Evolutionary conservation across 2,888 invertebrate genomes (phyloP).

Genomic region (Pristionchus japonicus): DNA sequence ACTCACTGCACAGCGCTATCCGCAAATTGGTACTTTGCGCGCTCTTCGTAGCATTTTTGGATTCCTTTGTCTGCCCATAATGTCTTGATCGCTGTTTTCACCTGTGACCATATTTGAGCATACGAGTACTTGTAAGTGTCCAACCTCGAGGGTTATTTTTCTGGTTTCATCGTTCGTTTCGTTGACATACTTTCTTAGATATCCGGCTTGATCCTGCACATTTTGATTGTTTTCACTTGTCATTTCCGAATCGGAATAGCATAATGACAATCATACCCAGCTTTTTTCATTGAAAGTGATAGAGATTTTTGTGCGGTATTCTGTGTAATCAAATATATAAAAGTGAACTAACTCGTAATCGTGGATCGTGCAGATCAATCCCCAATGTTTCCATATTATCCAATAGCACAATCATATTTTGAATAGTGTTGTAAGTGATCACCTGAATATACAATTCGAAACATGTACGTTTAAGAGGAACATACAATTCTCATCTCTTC

Average conservation of each 20-base stretch:
- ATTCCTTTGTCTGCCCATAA: constrained; percentile 61
- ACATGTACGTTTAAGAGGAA: background rate
- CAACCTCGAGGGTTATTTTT: constrained; percentile 21
- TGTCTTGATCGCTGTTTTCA: constrained; percentile 53
- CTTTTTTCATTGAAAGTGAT: no score
- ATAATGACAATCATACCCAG: no score
- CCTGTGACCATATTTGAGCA: background rate
- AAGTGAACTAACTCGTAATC: background rate
- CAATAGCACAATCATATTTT: constrained; percentile 49
- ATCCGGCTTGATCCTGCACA: constrained; percentile 46
- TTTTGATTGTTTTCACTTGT: no score
- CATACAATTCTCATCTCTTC: constrained; percentile 55
- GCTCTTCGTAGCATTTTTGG: constrained; percentile 52
- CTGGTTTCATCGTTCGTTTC: constrained; percentile 30
- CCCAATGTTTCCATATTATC: constrained; percentile 44
- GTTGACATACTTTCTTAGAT: constrained; percentile 4
- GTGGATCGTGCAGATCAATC: constrained; percentile 14
- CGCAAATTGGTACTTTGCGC: constrained; percentile 57
- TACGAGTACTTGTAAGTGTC: background rate
- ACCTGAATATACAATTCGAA: constrained; percentile 26
- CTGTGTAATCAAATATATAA: no score
- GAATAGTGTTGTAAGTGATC: constrained; percentile 53
- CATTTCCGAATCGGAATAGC: no score
- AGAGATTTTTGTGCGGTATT: no score
- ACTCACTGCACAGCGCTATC: constrained; percentile 64